Evolutionary conservation across 2,113 vertebrate species (phyloP).

Genomic region (Eolophus roseicapilla): DNA sequence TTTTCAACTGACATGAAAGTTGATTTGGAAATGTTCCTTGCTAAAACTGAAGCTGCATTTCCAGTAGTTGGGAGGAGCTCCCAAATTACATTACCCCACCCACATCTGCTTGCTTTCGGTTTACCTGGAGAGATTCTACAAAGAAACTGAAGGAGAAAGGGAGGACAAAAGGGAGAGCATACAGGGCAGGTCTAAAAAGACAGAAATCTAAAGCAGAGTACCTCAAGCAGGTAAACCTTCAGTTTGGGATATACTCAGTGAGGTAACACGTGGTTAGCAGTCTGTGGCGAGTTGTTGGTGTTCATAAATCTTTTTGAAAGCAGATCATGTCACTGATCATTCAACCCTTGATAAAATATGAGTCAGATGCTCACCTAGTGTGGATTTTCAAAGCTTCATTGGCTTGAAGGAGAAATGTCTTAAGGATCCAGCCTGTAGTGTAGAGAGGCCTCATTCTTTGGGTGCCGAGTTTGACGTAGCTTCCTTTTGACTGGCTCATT

Average conservation of each 20-base stretch:
- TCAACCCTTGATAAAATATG: background rate
- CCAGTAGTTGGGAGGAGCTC: slow-evolving; percentile 60
- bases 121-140: slow-evolving; percentile 40
- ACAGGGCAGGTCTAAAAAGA: background rate
- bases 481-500: background rate
- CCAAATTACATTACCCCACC: slow-evolving; percentile 57
- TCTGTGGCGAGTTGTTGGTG: background rate
- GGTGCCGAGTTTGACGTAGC: background rate
- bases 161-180: background rate
- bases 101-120: slow-evolving; percentile 3
- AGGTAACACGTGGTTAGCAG: fast-evolving
- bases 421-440: background rate
- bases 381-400: background rate
- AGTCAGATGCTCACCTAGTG: background rate
- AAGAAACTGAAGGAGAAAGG: slow-evolving; percentile 22
- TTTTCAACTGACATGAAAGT: slow-evolving; percentile 19
- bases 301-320: background rate
- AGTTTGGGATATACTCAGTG: background rate
- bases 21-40: slow-evolving; percentile 26
- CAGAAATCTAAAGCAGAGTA: background rate
- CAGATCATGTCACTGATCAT: background rate
- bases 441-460: background rate
- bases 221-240: background rate
- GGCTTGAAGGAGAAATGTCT: background rate
- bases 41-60: slow-evolving; percentile 45